phyloP scores from a whole-genome alignment of 2,888 invertebrate species.

The Diplolepis rosae region DNA sequence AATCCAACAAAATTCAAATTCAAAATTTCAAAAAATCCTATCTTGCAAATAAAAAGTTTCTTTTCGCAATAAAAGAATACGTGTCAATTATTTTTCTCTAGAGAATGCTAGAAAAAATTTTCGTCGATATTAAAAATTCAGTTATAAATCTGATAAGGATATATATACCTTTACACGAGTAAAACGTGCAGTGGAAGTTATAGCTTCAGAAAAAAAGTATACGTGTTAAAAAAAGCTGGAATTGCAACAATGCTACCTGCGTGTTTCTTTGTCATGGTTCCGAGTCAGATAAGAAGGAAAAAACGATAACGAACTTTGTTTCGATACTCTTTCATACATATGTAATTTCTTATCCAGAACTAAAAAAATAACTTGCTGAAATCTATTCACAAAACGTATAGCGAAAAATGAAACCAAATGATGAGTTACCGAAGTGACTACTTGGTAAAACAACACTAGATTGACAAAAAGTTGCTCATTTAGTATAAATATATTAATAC shows the following conservation, averaged over 20 bases:
- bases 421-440: conserved; percentile 13
- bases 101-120: too few relatives aligned
- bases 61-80: too few relatives aligned
- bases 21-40: too few relatives aligned
- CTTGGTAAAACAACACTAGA: not conserved
- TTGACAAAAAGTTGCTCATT: conserved; percentile 28
- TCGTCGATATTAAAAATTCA: too few relatives aligned
- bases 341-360: not conserved
- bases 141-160: too few relatives aligned
- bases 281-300: not conserved
- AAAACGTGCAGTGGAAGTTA: not conserved
- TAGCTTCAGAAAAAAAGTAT: too few relatives aligned
- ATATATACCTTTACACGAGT: not conserved
- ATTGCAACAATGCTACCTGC: conserved; percentile 2
- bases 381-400: not conserved
- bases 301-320: conserved; percentile 1
- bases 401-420: not conserved
- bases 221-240: not conserved
- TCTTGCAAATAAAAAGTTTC: too few relatives aligned
- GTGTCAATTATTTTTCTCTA: too few relatives aligned
- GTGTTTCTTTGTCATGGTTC: conserved; percentile 16
- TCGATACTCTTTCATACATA: conserved; percentile 1
- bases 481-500: conserved; percentile 21
- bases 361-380: not conserved
- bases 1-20: too few relatives aligned